phyloP scores from a whole-genome alignment of 2,888 invertebrate genomes.

The Neelides folsomi region DNA sequence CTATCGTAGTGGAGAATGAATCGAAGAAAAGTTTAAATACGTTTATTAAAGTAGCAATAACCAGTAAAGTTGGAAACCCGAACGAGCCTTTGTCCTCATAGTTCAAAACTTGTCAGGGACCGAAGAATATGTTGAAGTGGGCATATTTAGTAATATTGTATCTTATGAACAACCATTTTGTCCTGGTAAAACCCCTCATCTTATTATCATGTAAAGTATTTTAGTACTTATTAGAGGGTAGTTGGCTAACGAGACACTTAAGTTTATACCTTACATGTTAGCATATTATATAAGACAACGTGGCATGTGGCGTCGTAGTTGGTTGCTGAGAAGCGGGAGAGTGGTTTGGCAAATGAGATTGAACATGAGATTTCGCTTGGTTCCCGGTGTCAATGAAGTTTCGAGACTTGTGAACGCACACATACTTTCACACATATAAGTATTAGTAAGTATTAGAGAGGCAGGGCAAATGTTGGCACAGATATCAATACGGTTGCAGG shows the following conservation, averaged over 20 bases:
- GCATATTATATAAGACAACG: not conserved
- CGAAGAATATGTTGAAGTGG: too few relatives aligned
- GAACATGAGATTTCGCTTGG: constrained; percentile 29
- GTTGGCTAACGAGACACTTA: constrained; percentile 12
- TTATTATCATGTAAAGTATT: not conserved
- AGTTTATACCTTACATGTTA: not conserved
- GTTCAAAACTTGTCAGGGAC: too few relatives aligned
- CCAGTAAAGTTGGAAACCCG: too few relatives aligned
- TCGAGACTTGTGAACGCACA: not conserved
- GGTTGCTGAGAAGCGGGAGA: not conserved
- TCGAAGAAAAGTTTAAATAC: too few relatives aligned
- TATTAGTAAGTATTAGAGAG: constrained; percentile 3
- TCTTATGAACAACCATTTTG: too few relatives aligned
- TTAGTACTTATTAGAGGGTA: constrained; percentile 10
- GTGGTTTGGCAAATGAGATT: constrained; percentile 26
- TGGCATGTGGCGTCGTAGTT: too few relatives aligned
- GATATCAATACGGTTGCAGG: constrained; percentile 13
- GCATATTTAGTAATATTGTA: too few relatives aligned
- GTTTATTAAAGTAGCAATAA: too few relatives aligned
- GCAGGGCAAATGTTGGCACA: constrained; percentile 14
- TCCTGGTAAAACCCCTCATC: not conserved
- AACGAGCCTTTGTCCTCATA: too few relatives aligned
- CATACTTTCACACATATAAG: not conserved
- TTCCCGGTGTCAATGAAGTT: constrained; percentile 9
- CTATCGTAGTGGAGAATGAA: too few relatives aligned